Evolutionary conservation across 2,797 vertebrate genomes (phyloP).

Genomic region (Crossoptilon crossoptilon): DNA sequence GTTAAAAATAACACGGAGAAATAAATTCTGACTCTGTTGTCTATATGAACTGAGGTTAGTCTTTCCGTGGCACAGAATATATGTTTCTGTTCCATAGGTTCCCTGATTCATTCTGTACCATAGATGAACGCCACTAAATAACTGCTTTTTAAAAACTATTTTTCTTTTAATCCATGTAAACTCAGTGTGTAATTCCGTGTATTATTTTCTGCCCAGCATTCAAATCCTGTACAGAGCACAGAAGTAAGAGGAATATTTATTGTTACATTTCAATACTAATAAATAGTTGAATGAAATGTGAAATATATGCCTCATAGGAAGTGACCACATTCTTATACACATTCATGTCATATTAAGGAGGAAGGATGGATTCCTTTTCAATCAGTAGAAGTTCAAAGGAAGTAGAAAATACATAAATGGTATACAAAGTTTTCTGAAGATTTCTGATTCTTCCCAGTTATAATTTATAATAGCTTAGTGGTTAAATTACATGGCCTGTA

Average conservation of each 20-base stretch:
- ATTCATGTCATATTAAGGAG: not conserved
- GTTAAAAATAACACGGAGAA: not conserved
- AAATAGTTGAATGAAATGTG: conserved; percentile 5
- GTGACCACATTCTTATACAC: not conserved
- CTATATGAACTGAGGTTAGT: not conserved
- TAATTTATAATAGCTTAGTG: not conserved
- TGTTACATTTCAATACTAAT: conserved; percentile 20
- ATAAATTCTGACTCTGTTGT: not conserved
- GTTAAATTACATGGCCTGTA: not conserved
- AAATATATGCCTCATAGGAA: not conserved
- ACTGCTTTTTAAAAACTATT: not conserved
- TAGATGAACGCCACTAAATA: not conserved
- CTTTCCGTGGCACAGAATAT: not conserved
- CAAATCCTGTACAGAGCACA: not conserved
- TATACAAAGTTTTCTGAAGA: not conserved
- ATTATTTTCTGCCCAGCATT: conserved; percentile 15
- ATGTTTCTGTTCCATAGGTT: not conserved
- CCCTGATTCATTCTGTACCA: not conserved
- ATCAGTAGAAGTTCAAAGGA: not conserved
- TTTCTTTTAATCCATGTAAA: not conserved
- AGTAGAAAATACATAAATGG: not conserved
- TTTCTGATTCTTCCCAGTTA: not conserved
- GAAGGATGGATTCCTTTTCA: not conserved
- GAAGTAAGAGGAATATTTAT: conserved; percentile 17
- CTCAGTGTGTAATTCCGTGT: not conserved